phyloP scores from a whole-genome alignment of 1,140 invertebrate genomes.

The Anagrus nilaparvatae region DNA sequence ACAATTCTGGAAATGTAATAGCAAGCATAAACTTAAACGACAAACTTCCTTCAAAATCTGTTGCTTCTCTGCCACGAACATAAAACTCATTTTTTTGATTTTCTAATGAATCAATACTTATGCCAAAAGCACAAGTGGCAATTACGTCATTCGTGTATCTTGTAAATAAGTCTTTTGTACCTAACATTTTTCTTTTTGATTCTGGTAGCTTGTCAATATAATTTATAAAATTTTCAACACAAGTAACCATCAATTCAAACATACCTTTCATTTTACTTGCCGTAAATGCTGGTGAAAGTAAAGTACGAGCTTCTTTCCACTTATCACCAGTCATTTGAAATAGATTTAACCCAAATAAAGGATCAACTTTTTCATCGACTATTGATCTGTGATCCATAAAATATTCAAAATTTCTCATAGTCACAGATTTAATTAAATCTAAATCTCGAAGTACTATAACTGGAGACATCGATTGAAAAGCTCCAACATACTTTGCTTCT shows the following conservation, averaged over 20 bases:
- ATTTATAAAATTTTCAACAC: conserved; percentile 22
- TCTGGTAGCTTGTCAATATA: conserved; percentile 21
- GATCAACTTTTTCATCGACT: conserved; percentile 25
- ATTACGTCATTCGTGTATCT: conserved; percentile 35
- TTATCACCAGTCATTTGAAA: conserved; percentile 26
- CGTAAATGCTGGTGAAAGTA: conserved; percentile 35
- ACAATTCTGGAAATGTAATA: background rate
- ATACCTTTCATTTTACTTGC: conserved; percentile 33
- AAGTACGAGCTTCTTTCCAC: conserved; percentile 33
- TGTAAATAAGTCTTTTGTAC: conserved; percentile 26
- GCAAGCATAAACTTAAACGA: background rate
- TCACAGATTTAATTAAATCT: conserved; percentile 35
- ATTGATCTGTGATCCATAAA: conserved; percentile 32
- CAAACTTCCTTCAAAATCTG: background rate
- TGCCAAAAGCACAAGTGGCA: conserved; percentile 14
- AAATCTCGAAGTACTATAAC: conserved; percentile 32
- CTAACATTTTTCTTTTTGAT: conserved; percentile 11
- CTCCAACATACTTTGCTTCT: conserved; percentile 22
- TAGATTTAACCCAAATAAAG: conserved; percentile 27
- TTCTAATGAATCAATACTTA: conserved; percentile 8
- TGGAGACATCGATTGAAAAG: conserved; percentile 17
- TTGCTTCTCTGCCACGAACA: conserved; percentile 3
- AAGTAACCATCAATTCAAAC: conserved; percentile 25
- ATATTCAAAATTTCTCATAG: conserved; percentile 38
- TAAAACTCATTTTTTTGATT: conserved; percentile 15